These are phyloP conservation scores for Idaea straminata DNA, from an alignment of 2,888 invertebrate genomes.

Conservation along the genomic window DNA sequence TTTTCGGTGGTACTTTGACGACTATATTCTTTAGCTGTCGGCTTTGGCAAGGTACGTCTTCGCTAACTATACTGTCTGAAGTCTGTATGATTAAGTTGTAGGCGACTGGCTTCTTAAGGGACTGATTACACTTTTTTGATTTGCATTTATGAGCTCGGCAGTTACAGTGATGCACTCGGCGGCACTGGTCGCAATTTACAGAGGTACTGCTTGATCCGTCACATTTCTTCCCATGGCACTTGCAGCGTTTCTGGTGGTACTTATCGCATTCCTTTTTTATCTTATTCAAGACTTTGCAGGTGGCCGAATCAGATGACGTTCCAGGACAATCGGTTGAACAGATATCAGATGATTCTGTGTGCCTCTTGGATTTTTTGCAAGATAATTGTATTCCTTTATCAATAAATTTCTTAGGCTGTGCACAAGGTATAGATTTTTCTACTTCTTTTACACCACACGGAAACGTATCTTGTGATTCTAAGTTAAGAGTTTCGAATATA, in stretches of 20 bases:
- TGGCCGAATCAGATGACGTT: slow-evolving; percentile 63
- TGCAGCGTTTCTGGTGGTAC: slow-evolving; percentile 63
- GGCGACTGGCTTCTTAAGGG: slow-evolving; percentile 62
- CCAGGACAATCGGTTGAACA: slow-evolving; percentile 54
- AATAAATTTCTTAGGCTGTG: slow-evolving; percentile 26
- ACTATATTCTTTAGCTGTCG: slow-evolving; percentile 59
- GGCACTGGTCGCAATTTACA: slow-evolving; percentile 60
- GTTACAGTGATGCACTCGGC: slow-evolving; percentile 51
- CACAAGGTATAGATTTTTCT: background rate
- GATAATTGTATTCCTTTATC: slow-evolving; percentile 54
- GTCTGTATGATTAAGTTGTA: slow-evolving; percentile 73
- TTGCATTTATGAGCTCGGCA: slow-evolving; percentile 61
- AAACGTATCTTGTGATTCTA: background rate
- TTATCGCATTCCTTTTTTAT: slow-evolving; percentile 70
- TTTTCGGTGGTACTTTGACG: slow-evolving; percentile 64
- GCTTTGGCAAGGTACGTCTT: slow-evolving; percentile 43
- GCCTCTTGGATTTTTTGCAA: slow-evolving; percentile 37
- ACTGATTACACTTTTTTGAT: slow-evolving; percentile 46
- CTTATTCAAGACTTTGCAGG: slow-evolving; percentile 63
- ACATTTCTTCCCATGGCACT: slow-evolving; percentile 47
- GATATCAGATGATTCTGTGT: slow-evolving; percentile 53
- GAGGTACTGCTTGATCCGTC: slow-evolving; percentile 65
- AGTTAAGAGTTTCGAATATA: background rate
- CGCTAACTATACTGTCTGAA: slow-evolving; percentile 65
- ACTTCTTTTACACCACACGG: background rate